These are phyloP conservation scores for Lysiphlebus fabarum DNA, from an alignment of 1,140 invertebrate genomes.

Conservation along the genomic window DNA sequence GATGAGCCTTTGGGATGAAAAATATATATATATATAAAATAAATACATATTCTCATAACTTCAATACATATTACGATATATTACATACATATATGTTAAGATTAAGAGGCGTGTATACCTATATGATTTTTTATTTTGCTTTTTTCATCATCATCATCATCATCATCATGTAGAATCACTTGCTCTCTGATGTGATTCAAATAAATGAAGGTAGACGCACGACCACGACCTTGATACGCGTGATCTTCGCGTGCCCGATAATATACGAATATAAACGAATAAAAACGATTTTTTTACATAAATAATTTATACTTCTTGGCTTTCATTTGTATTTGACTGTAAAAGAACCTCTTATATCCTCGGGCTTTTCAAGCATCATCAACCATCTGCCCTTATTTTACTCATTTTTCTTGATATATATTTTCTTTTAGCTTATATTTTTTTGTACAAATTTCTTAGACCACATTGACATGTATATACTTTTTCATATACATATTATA, in stretches of 20 bases:
- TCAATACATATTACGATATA: too few relatives aligned
- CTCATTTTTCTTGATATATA: background rate
- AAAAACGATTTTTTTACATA: slow-evolving; percentile 32
- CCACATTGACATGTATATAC: slow-evolving; percentile 11
- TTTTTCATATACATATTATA: slow-evolving; percentile 18
- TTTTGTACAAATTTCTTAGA: slow-evolving; percentile 9
- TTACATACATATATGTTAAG: too few relatives aligned
- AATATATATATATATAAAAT: slow-evolving; percentile 2
- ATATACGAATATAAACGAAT: slow-evolving; percentile 38
- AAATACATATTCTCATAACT: background rate
- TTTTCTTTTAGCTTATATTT: slow-evolving; percentile 10
- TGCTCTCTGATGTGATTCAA: slow-evolving; percentile 30
- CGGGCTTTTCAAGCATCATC: slow-evolving; percentile 23
- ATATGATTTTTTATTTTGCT: too few relatives aligned
- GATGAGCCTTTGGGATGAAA: background rate
- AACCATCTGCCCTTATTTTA: slow-evolving; percentile 3
- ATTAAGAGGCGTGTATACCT: too few relatives aligned
- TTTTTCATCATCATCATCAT: too few relatives aligned
- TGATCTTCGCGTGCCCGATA: slow-evolving; percentile 56
- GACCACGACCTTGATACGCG: slow-evolving; percentile 55
- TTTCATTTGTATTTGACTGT: slow-evolving; percentile 7
- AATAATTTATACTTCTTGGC: slow-evolving; percentile 13
- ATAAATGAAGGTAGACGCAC: slow-evolving; percentile 40
- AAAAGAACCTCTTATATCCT: slow-evolving; percentile 17
- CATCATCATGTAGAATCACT: slow-evolving; percentile 24